Conservation (phyloP, 1,140 invertebrate genomes). For the Zaprionus davidi region DNA sequence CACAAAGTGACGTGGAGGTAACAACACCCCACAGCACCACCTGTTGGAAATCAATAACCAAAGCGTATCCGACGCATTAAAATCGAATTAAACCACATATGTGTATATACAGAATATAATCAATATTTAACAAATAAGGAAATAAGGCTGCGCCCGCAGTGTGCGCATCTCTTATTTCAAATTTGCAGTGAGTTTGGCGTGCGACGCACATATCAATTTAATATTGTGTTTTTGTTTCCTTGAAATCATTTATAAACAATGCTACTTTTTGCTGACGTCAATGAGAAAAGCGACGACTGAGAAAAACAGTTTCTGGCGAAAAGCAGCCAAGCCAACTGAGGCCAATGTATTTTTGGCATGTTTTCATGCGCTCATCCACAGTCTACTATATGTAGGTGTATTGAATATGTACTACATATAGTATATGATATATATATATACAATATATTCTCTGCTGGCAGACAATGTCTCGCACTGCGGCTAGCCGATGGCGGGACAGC, state of each 20-base stretch:
- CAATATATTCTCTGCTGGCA: conserved; percentile 17
- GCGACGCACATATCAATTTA: conserved; percentile 18
- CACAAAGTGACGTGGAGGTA: not conserved
- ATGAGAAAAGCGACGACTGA: conserved; percentile 41
- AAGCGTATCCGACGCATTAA: conserved; percentile 12
- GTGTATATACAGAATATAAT: conserved; percentile 35
- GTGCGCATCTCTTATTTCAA: conserved; percentile 12
- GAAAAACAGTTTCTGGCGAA: conserved; percentile 58
- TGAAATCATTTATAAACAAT: conserved; percentile 48
- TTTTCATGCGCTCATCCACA: conserved; percentile 43
- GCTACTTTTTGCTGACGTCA: conserved; percentile 61
- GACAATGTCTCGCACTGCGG: conserved; percentile 75
- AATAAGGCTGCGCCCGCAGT: conserved; percentile 26
- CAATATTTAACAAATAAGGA: conserved; percentile 45
- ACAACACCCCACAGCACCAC: conserved; percentile 2
- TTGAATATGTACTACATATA: conserved; percentile 23
- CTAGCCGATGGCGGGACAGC: conserved; percentile 77
- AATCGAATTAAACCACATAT: conserved; percentile 6
- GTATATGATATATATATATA: conserved; percentile 22
- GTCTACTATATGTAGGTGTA: conserved; percentile 18
- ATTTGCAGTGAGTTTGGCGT: conserved; percentile 21
- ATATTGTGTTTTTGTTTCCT: conserved; percentile 32
- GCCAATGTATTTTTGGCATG: conserved; percentile 73
- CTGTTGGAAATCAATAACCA: conserved; percentile 45
- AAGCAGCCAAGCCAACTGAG: conserved; percentile 32